Base-by-base conservation (phyloP, 2,888 invertebrate species). In the Drosophila quinaria region DNA sequence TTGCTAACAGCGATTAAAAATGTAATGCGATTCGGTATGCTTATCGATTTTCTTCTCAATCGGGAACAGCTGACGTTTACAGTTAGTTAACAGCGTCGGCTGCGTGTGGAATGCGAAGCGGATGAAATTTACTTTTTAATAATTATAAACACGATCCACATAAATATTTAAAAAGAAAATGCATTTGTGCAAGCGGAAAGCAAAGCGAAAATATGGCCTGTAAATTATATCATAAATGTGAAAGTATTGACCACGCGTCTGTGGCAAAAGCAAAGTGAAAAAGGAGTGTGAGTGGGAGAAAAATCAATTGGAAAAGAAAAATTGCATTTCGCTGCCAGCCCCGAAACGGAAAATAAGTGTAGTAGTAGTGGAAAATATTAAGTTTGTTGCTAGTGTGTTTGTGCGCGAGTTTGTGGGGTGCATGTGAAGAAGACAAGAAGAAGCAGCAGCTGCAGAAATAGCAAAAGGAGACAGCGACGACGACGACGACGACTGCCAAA, bases 221-320 rank as follows among this genome's bases (percentile, higher is more conserved):
- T 77, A 66, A 81, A 87, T 82, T 85, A 73, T 87, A 73, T 81
- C 70, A 89, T 78, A 83, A 84, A 58, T 81, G 81, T 84, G 81
- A 84, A 84, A 89, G 84, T 87, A 81, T 73, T 68, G 50, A 56
- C 55, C 65, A 64, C 72, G 80, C 71, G 62, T 49, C 65, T 46
- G 65, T 62, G 68, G 60, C 59, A 72, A 64, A 75, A 54, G 69
- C 73, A 58, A 63, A 64, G 71, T 68, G 61, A 70, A 73, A 70
- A 86, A 74, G 80, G 75, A 89, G 87, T 89, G 74, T 70, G 56
- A 76, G 77, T 75, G 70, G 77, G 62, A 60, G 58, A 65, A 75
- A 78, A 89, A 84, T 84, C 83, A 88, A 87, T 88, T 65, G 75
- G 73, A 70, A 78, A 77, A 77, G 80, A 78, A 84, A 89, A 89